phyloP scores from a whole-genome alignment of 1,140 invertebrate genomes.

The Temnothorax curvispinosus region DNA sequence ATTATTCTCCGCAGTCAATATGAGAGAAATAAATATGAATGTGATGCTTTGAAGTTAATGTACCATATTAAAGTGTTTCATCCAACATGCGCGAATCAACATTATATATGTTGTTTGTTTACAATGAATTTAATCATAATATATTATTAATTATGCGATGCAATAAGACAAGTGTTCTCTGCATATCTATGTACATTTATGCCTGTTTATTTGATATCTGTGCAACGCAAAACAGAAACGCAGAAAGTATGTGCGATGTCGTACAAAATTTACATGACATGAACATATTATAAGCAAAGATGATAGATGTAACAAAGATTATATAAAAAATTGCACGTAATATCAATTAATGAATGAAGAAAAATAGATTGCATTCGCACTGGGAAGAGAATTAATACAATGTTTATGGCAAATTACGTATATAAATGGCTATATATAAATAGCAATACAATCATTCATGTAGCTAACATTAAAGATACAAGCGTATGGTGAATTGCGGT shows the following conservation, averaged over 20 bases:
- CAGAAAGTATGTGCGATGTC: not conserved
- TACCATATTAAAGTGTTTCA: not conserved
- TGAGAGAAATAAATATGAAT: not conserved
- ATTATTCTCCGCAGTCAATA: not conserved
- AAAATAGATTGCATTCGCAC: not conserved
- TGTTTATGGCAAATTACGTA: not conserved
- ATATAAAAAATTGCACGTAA: not conserved
- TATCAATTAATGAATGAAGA: not conserved
- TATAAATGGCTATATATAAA: slow-evolving; percentile 18
- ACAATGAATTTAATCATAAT: not conserved
- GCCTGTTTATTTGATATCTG: not conserved
- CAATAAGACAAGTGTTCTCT: not conserved
- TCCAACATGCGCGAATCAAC: not conserved
- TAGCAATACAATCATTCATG: not conserved
- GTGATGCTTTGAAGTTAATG: not conserved
- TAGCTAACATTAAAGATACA: not conserved
- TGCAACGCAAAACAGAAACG: not conserved
- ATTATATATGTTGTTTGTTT: not conserved
- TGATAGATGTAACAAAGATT: not conserved
- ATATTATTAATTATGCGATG: not conserved
- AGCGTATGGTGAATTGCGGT: not conserved
- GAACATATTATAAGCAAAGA: not conserved
- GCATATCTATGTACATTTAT: not conserved
- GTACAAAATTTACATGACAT: not conserved
- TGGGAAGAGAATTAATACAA: not conserved